Evolutionary conservation across 1,140 invertebrate species (phyloP).

Genomic region (Papilio helenus): DNA sequence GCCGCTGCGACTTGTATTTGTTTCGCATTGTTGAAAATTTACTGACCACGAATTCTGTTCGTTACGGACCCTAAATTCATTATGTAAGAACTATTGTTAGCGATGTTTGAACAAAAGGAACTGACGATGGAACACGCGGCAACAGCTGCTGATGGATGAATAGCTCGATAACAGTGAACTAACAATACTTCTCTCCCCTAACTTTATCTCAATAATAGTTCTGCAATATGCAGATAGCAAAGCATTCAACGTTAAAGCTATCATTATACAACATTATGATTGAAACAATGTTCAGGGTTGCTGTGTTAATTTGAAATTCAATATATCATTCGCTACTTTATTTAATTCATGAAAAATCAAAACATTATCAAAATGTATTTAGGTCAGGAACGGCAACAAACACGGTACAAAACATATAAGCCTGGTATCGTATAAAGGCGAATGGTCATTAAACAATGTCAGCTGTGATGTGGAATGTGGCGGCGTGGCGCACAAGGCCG

Average conservation of each 20-base stretch:
- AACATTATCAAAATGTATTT: not conserved
- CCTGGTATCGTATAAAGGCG: constrained; percentile 44
- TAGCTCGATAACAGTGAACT: not conserved
- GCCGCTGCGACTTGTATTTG: constrained; percentile 35
- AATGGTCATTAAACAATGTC: constrained; percentile 69
- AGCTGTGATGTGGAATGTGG: constrained; percentile 77
- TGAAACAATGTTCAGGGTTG: not conserved
- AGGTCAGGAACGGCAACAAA: not conserved
- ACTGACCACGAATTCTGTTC: constrained; percentile 14
- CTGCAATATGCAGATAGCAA: not conserved
- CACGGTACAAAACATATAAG: not conserved
- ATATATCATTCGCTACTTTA: not conserved
- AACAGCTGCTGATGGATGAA: not conserved
- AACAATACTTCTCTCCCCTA: not conserved
- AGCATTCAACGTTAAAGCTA: not conserved
- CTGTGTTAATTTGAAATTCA: not conserved
- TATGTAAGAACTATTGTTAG: constrained; percentile 15
- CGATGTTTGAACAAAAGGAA: constrained; percentile 2
- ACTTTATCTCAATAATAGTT: not conserved
- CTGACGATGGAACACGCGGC: not conserved
- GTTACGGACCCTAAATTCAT: constrained; percentile 12
- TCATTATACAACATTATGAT: not conserved
- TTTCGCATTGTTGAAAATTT: constrained; percentile 28
- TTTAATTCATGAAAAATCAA: not conserved
- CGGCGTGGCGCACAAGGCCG: constrained; percentile 71